Evolutionary conservation across 2,113 vertebrate species (phyloP).

Genomic region (Pomatorhinus ruficollis): DNA sequence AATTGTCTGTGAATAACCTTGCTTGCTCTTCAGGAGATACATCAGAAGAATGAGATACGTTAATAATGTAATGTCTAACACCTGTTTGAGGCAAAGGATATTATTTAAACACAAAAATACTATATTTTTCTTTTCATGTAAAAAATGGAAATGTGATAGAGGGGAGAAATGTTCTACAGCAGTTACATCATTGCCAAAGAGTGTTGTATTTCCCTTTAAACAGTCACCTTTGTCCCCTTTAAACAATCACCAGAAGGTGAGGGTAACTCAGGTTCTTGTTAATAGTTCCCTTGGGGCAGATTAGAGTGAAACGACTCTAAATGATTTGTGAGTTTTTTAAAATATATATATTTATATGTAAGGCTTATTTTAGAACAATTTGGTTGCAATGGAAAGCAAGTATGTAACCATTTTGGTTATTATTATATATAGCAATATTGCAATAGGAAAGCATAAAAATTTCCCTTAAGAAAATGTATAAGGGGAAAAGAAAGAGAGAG

Average conservation of each 20-base stretch:
- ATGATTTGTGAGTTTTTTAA: background rate
- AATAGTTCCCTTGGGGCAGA: background rate
- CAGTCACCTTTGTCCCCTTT: background rate
- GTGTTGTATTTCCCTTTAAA: background rate
- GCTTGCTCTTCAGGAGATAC: background rate
- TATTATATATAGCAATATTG: background rate
- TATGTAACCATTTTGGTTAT: background rate
- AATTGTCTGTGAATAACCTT: slow-evolving; percentile 13
- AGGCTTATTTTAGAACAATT: background rate
- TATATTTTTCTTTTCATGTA: background rate
- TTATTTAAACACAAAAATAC: background rate
- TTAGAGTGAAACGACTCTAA: accelerated
- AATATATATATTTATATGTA: background rate
- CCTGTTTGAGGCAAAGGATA: background rate
- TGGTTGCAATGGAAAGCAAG: background rate
- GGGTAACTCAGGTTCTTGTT: background rate
- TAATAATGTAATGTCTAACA: background rate
- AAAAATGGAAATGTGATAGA: background rate
- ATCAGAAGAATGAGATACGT: background rate
- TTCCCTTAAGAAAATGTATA: background rate
- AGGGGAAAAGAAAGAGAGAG: too few species aligned
- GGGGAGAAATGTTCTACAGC: background rate
- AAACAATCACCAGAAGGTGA: background rate
- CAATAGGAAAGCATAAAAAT: background rate
- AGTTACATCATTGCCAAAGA: background rate